Evolutionary conservation across 92 coral and sea anemone species (phyloP), one percentile per base, ranked within the genome.

Genomic region (Zoanthus gigantus): DNA sequence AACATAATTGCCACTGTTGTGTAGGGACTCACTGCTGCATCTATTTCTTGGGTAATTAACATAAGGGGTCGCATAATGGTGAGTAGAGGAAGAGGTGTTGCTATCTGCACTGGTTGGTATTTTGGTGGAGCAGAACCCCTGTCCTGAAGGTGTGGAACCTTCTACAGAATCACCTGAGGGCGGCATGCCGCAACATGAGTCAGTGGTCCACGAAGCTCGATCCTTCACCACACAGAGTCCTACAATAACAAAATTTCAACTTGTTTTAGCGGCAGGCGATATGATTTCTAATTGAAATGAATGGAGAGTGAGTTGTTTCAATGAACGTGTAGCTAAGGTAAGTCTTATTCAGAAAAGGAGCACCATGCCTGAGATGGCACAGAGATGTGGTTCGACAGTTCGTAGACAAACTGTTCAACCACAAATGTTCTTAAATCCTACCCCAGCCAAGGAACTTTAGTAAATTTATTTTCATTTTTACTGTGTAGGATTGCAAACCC

Each of bases 171-270:
- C 76, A 13, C 89, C 71, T 9, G 95, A 92, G 17, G 96, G 92
- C 2, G 96, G 93, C 18, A 96, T 95, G 82, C 92, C 94, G 73
- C 96, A 94, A 16, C 99, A 98, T 1, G 98, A 97, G 77, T 97
- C 99, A 8, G 96, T 91, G 16, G 96, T 95, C 98, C 99, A 95
- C 0, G 98, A 95, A 9, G 93, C 89, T 58, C 94, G 95, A 86
- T 94, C 99, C 58, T 89, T 90, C 18, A 79, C 77, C 50, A 72
- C 74, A 90, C 92, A 71, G 8, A 82, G 76, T 72, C 31, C 86
- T 44, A 30, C 31, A 65, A 13, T 57, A 66, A 12, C 78, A 6
- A 46, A 53, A 16, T 17, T 16, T 16, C n/a, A 63, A 2, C 9
- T 63, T 16, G 1, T 18, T 34, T 34, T 34, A 34, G 42, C 42